phyloP scores from a whole-genome alignment of 1,140 invertebrate species.

The Polyergus mexicanus region DNA sequence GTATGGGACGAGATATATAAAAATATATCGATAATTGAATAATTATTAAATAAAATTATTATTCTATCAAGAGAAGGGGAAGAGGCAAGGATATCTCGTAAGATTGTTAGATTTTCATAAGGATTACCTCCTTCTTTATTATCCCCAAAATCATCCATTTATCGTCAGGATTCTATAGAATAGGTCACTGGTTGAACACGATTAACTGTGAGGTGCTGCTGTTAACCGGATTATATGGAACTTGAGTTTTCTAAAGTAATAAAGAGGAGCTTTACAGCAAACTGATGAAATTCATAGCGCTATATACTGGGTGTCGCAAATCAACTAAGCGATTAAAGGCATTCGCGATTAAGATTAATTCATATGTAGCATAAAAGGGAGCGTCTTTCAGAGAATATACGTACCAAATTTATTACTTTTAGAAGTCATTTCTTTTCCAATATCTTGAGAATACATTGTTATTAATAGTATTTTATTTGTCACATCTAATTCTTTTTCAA shows the following conservation, averaged over 20 bases:
- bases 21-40: conserved; percentile 1
- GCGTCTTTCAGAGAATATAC: not conserved
- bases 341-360: conserved; percentile 24
- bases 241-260: conserved; percentile 69
- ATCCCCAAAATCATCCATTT: conserved; percentile 63
- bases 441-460: not conserved
- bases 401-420: not conserved
- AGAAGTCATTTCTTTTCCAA: not conserved
- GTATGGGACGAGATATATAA: not conserved
- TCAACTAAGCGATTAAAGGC: not conserved
- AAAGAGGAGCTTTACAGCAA: conserved; percentile 57
- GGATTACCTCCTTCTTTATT: conserved; percentile 48
- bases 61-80: not conserved
- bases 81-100: not conserved
- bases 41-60: conserved; percentile 19
- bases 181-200: conserved; percentile 58
- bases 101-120: conserved; percentile 29
- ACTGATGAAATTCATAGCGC: conserved; percentile 55
- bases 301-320: conserved; percentile 19
- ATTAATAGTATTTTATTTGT: not conserved
- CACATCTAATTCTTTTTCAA: conserved; percentile 1
- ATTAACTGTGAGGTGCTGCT: conserved; percentile 66
- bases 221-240: conserved; percentile 68
- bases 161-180: conserved; percentile 49
- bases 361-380: not conserved